Evolutionary conservation across 1,140 invertebrate genomes (phyloP), one percentile per base, ranked within the genome.

Genomic region (Argopecten irradians): DNA sequence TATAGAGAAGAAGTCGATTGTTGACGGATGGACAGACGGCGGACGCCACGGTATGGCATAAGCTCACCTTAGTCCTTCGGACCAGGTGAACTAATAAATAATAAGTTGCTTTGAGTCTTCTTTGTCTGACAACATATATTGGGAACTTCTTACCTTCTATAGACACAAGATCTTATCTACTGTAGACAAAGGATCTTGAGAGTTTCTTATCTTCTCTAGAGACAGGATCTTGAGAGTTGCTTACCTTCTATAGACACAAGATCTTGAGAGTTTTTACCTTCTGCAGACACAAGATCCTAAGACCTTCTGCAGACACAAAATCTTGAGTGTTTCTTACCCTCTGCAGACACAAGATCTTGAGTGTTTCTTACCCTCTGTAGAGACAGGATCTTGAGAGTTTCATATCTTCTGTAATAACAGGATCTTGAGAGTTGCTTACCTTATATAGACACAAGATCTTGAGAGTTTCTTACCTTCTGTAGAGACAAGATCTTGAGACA

Each of bases 401-500:
- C 13, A 46, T 16, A 46, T 39, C 13, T n/a, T n/a, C n/a, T n/a
- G n/a, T n/a, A n/a, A n/a, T n/a, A n/a, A n/a, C n/a, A n/a, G n/a
- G n/a, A n/a, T n/a, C n/a, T n/a, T 46, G 43, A 46, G 43, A 19
- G 13, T 46, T 2, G 16, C 43, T 71, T 90, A 85, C 43, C 88
- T 85, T 71, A 35, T 84, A 19, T 90, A 87, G 39, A n/a, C 82
- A 39, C 83, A 87, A 28, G 34, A 87, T 16, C 43, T 46, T 11
- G 43, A 46, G 43, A 46, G 13, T 43, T 82, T 35, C 83, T 55
- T 55, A 88, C 87, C 83, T 84, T 82, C 35, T 39, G 83, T 22
- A 88, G 41, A 28, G 87, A 43, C 83, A 88, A 43, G 35, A 88
- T 41, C 41, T 88, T 90, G 7, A 88, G 43, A 84, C 89, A 86